Evolutionary conservation across 2,888 invertebrate species (phyloP), one percentile per base, ranked within the genome.

Genomic region (Entomobrya proxima): DNA sequence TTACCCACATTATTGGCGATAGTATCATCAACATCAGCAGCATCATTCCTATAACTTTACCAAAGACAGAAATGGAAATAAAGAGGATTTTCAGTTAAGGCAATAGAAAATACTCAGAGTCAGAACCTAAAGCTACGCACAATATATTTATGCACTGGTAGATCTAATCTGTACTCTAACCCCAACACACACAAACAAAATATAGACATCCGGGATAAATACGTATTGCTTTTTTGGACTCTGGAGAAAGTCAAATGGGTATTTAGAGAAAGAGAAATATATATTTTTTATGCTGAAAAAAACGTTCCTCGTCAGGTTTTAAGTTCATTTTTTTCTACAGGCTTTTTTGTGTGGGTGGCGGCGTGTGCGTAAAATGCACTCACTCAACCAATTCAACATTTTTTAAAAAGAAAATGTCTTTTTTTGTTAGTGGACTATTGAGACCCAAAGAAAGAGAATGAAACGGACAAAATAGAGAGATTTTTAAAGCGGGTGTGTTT

Each of bases 301-400:
- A 55, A 35, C 64, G 64, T 13, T 7, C 27, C 15, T 30, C 13
- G 30, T 24, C 15, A 0, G 21, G 21, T 6, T n/a, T n/a, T n/a
- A n/a, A n/a, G n/a, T n/a, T n/a, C n/a, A n/a, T n/a, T 67, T 67
- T 67, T n/a, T 9, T 67, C 40, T n/a, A 32, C 32, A 32, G 30
- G 30, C 5, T 27, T 18, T n/a, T 27, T 27, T 1, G n/a, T 11
- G 74, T 74, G 3, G 75, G 24, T 77, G n/a, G n/a, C 47, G 78
- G 67, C 32, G 32, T 50, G 78, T 78, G 78, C 78, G 78, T 78
- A 78, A 76, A 76, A 64, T 78, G 78, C 78, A 78, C 37, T 76
- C 37, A 76, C 47, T 78, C 64, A 64, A 35, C 64, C 64, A 40
- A 78, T 78, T 75, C 35, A 55, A 52, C 75, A 52, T 52, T 37